phyloP scores from a whole-genome alignment of 2,797 vertebrate species.

The Avahi laniger region DNA sequence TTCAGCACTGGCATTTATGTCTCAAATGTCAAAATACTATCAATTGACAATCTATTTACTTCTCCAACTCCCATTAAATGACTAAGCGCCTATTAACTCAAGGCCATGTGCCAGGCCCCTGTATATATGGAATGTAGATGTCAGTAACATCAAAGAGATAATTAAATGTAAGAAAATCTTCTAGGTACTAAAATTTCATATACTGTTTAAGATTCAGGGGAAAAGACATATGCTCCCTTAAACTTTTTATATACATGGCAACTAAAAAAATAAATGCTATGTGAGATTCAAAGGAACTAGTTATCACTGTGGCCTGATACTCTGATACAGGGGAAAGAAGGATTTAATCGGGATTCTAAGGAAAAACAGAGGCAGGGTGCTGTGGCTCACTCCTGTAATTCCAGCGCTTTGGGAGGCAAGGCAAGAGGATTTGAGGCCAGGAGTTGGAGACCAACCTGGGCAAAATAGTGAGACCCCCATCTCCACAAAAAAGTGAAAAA shows the following conservation, averaged over 20 bases:
- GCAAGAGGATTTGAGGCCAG: neutral
- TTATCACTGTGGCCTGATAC: neutral
- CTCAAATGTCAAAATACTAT: constrained; percentile 38
- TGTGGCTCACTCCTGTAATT: neutral
- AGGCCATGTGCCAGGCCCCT: neutral
- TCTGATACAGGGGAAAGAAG: neutral
- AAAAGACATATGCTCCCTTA: constrained; percentile 6
- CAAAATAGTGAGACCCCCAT: neutral
- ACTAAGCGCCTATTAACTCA: constrained; percentile 15
- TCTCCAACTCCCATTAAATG: neutral
- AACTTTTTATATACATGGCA: neutral
- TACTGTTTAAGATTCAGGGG: neutral
- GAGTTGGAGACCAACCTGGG: neutral
- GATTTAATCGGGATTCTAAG: neutral
- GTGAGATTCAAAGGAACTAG: constrained; percentile 10
- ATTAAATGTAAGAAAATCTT: constrained; percentile 49
- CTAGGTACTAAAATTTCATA: neutral
- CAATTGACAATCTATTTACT: neutral
- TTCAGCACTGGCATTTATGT: neutral
- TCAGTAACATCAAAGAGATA: constrained; percentile 18
- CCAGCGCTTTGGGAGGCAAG: neutral
- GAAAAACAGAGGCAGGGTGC: neutral
- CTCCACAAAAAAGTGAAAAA: neutral
- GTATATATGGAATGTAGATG: neutral
- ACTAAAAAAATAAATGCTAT: neutral